These are phyloP conservation scores for Patella depressa DNA, from an alignment of 2,888 invertebrate species.

Conservation along the genomic window DNA sequence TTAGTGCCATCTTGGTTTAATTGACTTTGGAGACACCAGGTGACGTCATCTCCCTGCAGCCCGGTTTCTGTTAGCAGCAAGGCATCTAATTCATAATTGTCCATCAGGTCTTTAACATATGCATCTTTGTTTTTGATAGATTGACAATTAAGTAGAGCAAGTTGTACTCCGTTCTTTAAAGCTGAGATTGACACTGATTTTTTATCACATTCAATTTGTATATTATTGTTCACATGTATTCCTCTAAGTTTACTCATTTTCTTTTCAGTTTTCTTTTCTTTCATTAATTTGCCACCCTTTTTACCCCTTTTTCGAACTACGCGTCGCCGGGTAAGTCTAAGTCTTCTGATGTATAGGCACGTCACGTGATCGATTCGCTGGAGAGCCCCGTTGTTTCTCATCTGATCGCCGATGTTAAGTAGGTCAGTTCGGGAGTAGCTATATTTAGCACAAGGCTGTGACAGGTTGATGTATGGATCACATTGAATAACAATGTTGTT, in stretches of 20 bases:
- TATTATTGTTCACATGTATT: conserved; percentile 3
- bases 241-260: background rate
- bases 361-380: conserved; percentile 11
- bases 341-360: conserved; percentile 11
- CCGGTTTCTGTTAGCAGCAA: conserved; percentile 9
- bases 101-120: background rate
- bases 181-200: background rate
- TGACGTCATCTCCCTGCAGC: conserved; percentile 10
- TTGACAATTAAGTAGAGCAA: background rate
- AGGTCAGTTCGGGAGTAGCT: background rate
- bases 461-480: background rate
- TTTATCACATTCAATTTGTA: background rate
- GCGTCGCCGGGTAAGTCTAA: conserved; percentile 12
- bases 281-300: conserved; percentile 7
- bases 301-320: conserved; percentile 9
- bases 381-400: conserved; percentile 10
- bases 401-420: conserved; percentile 13
- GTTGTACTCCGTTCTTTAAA: conserved; percentile 8
- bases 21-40: conserved; percentile 4
- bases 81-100: conserved; percentile 12
- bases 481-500: conserved; percentile 12
- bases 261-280: conserved; percentile 11
- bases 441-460: too few relatives aligned
- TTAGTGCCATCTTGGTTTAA: conserved; percentile 11
- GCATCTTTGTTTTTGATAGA: too few relatives aligned